Evolutionary conservation across 37 sponge, comb jelly and placozoan genomes (phyloP), one percentile per base, ranked within the genome.

Genomic region (Oscarella lobularis): DNA sequence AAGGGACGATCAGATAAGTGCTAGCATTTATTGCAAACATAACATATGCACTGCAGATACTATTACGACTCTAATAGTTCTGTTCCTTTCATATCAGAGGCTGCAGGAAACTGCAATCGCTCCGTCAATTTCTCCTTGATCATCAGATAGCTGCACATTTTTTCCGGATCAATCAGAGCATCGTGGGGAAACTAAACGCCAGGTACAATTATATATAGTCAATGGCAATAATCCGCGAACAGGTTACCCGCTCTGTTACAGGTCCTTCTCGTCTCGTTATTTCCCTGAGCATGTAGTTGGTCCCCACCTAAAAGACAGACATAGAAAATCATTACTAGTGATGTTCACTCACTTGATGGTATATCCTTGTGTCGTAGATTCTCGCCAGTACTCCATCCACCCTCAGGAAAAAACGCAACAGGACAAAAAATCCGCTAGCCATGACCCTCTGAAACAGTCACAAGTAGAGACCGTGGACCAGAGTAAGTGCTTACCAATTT

Each of bases 371-470:
- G 34, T 96, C 97, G 77, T 89, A 81, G 36, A 96, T 40, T 32
- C 92, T 74, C 33, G 86, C 83, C 36, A 96, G 67, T 9, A 92
- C 90, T 9, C 82, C 88, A 77, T 96, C 97, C 65, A 96, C 92
- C 69, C 97, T 73, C 40, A 96, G 69, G 41, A 92, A 96, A 81
- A 83, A 87, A 33, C 97, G 69, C 75, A 81, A 33, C 31, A 96
- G 83, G 29, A 96, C 71, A 37, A 89, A 86, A 74, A 96, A 85
- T 20, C 88, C 86, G 80, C 85, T 85, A 33, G 92, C 80, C 97
- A 96, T 96, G n/a, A 89, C 86, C 30, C 97, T 72, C 85, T 89
- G 77, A 32, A 35, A 33, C 29, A 27, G 0, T 1, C 2, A 9
- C 9, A 6, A 9, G 20, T 78, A 40, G 66, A 33, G 36, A 71